Percentiles rank a stretch among this genome's conserved stretches.
Conservation (phyloP, 1,140 invertebrate genomes). For the Leptinotarsa lineolata region DNA sequence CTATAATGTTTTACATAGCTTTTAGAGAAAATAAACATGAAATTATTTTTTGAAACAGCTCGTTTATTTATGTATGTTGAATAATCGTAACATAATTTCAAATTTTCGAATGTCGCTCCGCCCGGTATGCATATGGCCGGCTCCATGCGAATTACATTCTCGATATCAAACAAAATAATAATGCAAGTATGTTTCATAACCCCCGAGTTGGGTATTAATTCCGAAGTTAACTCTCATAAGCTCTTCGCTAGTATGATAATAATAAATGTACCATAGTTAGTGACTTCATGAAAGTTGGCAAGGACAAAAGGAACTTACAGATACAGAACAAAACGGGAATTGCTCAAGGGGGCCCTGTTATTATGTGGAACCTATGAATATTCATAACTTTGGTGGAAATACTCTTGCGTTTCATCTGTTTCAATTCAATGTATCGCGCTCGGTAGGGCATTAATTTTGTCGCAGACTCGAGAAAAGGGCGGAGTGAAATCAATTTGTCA, state of each 20-base stretch:
- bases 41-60: too few relatives aligned
- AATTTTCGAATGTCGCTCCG: too few relatives aligned
- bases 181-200: constrained; percentile 14
- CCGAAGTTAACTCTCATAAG: constrained; percentile 19
- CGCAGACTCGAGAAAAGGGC: not conserved
- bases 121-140: too few relatives aligned
- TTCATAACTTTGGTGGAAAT: constrained; percentile 18
- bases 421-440: constrained; percentile 15
- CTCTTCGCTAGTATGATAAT: constrained; percentile 13
- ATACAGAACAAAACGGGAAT: constrained; percentile 24
- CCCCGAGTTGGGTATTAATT: constrained; percentile 17
- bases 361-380: constrained; percentile 20
- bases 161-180: constrained; percentile 14
- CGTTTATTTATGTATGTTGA: too few relatives aligned
- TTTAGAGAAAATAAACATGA: too few relatives aligned
- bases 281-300: constrained; percentile 21
- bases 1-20: too few relatives aligned
- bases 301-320: constrained; percentile 25
- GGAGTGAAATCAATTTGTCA: not conserved
- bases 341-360: constrained; percentile 12
- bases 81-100: too few relatives aligned
- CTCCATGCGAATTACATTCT: not conserved
- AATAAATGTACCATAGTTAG: constrained; percentile 23
- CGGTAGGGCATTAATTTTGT: not conserved
- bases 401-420: constrained; percentile 17